Base-by-base conservation (phyloP, 2,888 invertebrate species). In the Hirtodrosophila alboralis region DNA sequence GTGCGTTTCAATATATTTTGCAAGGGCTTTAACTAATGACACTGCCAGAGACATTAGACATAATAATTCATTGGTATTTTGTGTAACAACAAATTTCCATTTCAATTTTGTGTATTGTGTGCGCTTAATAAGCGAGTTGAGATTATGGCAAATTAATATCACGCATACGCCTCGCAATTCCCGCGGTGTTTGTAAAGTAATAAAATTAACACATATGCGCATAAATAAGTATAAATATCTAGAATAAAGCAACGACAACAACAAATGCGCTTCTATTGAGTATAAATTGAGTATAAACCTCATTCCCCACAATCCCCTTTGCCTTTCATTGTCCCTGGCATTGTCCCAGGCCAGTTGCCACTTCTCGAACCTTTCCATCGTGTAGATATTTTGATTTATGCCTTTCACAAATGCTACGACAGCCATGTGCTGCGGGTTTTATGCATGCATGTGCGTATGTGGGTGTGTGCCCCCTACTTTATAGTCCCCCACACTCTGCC, bases 201-300 rank as follows among this genome's bases (percentile, higher is more conserved):
- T 83, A 83, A 83, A 80, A 80, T 80, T 79, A 83, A 83, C 83
- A 80, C 83, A 83, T 81, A 60, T 58, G 70, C 58, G 37, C 79
- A 77, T 78, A 80, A 80, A 80, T 78, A 23, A 23, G 23, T 23
- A 75, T 75, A 52, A 56, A 58, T 58, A 75, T 64, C 53, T 37
- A 31, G 21, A 44, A 34, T 33, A n/a, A n/a, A n/a, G n/a, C n/a
- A n/a, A n/a, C n/a, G n/a, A n/a, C n/a, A n/a, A 23, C 48, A 16
- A 43, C 54, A 63, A 63, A 68, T 68, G 63, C 69, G 69, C 38
- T 68, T 58, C 49, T 47, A 68, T 58, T 53, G 41, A n/a, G n/a
- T n/a, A n/a, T n/a, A n/a, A n/a, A n/a, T n/a, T n/a, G n/a, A n/a
- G n/a, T n/a, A n/a, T n/a, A n/a, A n/a, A n/a, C n/a, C n/a, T 14